A percentile compares a stretch with the other conserved stretches of the same genome.
phyloP scores from a whole-genome alignment of 2,888 invertebrate genomes.

The Caenorhabditis imperialis region DNA sequence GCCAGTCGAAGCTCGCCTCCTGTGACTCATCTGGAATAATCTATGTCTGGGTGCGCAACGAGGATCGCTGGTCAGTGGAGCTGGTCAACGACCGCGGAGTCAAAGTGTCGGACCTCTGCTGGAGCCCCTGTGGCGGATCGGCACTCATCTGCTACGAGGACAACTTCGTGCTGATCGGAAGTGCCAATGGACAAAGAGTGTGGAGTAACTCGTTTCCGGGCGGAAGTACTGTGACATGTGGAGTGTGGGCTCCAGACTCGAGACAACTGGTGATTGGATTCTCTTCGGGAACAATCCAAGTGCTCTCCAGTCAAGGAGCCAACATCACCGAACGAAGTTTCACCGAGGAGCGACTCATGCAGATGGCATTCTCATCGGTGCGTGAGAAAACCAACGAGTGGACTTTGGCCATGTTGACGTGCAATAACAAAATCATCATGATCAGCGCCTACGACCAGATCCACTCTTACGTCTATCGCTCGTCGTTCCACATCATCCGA shows the following conservation, averaged over 20 bases:
- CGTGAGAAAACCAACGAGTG: constrained; percentile 59
- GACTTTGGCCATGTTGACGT: constrained; percentile 69
- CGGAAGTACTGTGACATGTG: constrained; percentile 86
- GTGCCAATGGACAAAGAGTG: constrained; percentile 82
- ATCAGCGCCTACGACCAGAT: constrained; percentile 58
- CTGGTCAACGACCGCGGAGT: constrained; percentile 97
- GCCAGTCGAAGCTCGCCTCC: constrained; percentile 96
- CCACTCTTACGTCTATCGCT: constrained; percentile 36
- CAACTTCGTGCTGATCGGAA: constrained; percentile 94
- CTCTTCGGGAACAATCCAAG: constrained; percentile 69
- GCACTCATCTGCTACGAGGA: constrained; percentile 98
- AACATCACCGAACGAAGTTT: constrained; percentile 70
- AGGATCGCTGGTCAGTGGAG: constrained; percentile 98
- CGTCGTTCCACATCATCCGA: constrained; percentile 54
- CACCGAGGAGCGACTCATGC: constrained; percentile 60
- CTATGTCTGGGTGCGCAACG: constrained; percentile 99
- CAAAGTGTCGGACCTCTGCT: constrained; percentile 96
- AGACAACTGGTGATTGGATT: constrained; percentile 83
- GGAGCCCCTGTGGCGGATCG: constrained; percentile 98
- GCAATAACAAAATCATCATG: constrained; percentile 55
- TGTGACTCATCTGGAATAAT: constrained; percentile 94
- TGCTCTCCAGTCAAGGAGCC: constrained; percentile 70
- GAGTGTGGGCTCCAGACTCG: constrained; percentile 98
- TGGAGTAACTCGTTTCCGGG: constrained; percentile 94
- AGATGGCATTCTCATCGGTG: constrained; percentile 68